Percentiles rank a stretch among this genome's conserved stretches.
Evolutionary conservation across 2,797 vertebrate species (phyloP).

Genomic region (Monodelphis domestica): DNA sequence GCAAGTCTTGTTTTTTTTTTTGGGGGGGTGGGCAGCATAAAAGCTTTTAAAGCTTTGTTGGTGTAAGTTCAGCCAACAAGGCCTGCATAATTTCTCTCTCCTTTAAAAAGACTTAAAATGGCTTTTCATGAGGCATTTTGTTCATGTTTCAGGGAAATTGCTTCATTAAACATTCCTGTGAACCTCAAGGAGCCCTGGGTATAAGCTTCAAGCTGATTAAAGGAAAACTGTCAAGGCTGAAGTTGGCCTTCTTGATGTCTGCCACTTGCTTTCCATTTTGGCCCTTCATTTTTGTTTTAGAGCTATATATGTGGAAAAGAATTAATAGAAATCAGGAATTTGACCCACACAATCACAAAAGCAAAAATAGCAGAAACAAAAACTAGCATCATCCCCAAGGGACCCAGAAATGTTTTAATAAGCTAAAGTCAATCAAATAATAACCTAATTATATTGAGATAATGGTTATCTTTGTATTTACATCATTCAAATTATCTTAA

Average conservation of each 20-base stretch:
- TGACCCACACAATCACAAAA: conserved; percentile 44
- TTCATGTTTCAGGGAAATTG: conserved; percentile 6
- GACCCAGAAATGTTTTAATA: conserved; percentile 10
- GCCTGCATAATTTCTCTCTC: conserved; percentile 8
- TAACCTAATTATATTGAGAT: conserved; percentile 22
- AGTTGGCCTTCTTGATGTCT: conserved; percentile 32
- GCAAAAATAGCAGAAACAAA: conserved; percentile 55
- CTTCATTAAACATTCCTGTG: conserved; percentile 52
- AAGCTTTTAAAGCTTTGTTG: conserved; percentile 42
- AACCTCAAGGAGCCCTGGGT: conserved; percentile 45
- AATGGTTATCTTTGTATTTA: conserved; percentile 19
- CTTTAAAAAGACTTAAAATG: conserved; percentile 18
- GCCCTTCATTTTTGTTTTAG: conserved; percentile 23
- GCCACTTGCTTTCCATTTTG: not conserved
- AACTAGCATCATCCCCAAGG: conserved; percentile 1
- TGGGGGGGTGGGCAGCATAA: conserved; percentile 63
- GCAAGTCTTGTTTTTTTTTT: conserved; percentile 67
- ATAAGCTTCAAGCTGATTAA: conserved; percentile 34
- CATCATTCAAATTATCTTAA: not conserved
- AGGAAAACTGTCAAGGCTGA: conserved; percentile 45
- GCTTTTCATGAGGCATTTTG: not conserved
- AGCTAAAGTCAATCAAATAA: conserved; percentile 16
- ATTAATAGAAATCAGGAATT: conserved; percentile 24
- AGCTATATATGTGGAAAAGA: conserved; percentile 57
- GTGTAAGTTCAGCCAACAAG: conserved; percentile 40